These are phyloP conservation scores for Cladopsammia gracilis DNA, from an alignment of 64 coral and sea anemone species.

Conservation along the genomic window DNA sequence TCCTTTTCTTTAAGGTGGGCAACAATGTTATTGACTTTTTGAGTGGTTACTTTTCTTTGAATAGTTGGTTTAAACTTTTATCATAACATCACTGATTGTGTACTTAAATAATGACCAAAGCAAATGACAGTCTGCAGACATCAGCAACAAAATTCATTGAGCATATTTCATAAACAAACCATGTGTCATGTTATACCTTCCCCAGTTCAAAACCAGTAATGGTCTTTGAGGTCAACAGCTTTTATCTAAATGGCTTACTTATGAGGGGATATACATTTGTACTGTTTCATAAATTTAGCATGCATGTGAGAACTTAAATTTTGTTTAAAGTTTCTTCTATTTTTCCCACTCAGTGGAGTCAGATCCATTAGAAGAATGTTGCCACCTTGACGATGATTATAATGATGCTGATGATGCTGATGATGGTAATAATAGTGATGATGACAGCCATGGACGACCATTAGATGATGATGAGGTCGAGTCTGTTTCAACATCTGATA, in stretches of 20 bases:
- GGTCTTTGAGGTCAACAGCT: constrained; percentile 7
- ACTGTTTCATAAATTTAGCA: no score
- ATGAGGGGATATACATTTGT: no score
- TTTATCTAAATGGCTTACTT: neutral
- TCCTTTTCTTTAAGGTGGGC: no score
- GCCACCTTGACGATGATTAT: neutral
- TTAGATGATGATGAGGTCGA: neutral
- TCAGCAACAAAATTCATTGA: neutral
- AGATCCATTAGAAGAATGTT: neutral
- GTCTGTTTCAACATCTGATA: neutral
- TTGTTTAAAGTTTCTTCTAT: neutral
- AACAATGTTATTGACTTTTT: no score
- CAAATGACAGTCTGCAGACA: no score
- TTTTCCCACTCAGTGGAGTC: neutral
- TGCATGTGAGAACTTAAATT: no score
- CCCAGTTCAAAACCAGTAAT: neutral
- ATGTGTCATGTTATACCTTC: neutral
- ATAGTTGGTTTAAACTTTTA: no score
- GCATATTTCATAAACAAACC: neutral
- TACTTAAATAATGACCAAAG: no score
- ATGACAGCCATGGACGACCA: neutral
- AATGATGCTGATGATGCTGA: neutral
- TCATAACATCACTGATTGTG: no score
- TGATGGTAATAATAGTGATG: neutral
- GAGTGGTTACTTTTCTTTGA: no score